Evolutionary conservation across 2,888 invertebrate genomes (phyloP).

Genomic region (Peribatodes rhomboidaria): DNA sequence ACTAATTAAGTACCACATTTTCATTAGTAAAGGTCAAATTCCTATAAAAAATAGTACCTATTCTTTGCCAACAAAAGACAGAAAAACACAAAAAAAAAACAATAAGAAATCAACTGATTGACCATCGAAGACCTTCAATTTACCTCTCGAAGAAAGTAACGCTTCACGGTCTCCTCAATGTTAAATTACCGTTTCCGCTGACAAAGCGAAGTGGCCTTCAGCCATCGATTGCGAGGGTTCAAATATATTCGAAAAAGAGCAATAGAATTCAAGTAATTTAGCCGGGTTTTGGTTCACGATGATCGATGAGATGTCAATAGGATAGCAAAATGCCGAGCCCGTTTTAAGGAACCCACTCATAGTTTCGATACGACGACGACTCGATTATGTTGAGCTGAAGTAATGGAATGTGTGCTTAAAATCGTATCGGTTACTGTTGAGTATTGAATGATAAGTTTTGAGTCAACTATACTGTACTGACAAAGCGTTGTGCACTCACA

Average conservation of each 20-base stretch:
- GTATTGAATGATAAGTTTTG: background rate
- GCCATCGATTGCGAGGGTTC: slow-evolving; percentile 22
- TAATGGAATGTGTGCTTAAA: background rate
- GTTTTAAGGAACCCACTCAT: slow-evolving; percentile 10
- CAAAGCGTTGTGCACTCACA: background rate
- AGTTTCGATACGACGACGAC: background rate
- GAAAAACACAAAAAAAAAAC: background rate
- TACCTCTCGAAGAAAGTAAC: background rate
- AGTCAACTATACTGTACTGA: background rate
- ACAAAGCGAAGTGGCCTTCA: slow-evolving; percentile 25
- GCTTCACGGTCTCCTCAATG: background rate
- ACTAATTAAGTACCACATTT: too few species aligned
- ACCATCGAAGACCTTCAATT: background rate
- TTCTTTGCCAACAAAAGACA: too few species aligned
- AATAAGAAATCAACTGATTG: background rate
- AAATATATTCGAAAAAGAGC: slow-evolving; percentile 32
- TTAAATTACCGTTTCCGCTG: slow-evolving; percentile 22
- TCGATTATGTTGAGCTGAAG: background rate
- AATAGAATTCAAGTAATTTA: slow-evolving; percentile 38
- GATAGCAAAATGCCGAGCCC: slow-evolving; percentile 38
- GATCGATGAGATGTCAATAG: slow-evolving; percentile 46
- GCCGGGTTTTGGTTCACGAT: slow-evolving; percentile 37
- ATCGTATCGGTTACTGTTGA: background rate
- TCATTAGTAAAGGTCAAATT: too few species aligned
- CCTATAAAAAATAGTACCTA: too few species aligned